Conservation (phyloP, 2,113 vertebrate species). For the Lamprotornis superbus region DNA sequence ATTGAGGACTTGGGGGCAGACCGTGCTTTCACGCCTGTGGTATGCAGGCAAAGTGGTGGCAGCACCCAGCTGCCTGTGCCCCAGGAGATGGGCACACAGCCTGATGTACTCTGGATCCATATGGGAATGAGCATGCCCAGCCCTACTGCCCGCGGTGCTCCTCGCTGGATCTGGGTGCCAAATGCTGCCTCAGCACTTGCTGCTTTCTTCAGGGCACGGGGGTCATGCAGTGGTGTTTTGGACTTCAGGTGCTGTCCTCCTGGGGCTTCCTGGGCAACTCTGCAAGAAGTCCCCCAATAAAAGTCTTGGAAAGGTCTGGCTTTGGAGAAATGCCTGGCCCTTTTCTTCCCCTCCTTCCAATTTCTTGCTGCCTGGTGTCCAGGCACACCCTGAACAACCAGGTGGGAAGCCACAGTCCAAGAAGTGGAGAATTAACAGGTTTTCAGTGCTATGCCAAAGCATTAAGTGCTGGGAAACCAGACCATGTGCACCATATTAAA, state of each 20-base stretch:
- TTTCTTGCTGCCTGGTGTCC: neutral
- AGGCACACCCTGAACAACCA: neutral
- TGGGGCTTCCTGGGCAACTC: neutral
- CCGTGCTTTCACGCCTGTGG: accelerated
- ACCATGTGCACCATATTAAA: neutral
- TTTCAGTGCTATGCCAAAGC: neutral
- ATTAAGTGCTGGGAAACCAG: neutral
- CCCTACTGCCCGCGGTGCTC: neutral
- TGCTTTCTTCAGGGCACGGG: neutral
- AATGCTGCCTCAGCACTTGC: neutral
- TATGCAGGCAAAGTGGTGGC: neutral
- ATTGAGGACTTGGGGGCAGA: neutral
- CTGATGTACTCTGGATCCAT: neutral
- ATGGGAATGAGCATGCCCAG: neutral
- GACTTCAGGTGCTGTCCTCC: neutral
- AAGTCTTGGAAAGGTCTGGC: neutral
- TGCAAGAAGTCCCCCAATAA: neutral
- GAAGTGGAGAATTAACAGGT: neutral
- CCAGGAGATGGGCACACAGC: neutral
- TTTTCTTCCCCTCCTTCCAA: neutral
- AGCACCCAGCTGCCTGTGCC: neutral
- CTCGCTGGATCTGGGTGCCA: neutral
- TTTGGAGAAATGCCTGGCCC: neutral
- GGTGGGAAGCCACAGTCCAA: neutral
- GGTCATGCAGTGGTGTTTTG: neutral